Conservation (phyloP, 2,113 vertebrate species). For the Varanus komodoensis region DNA sequence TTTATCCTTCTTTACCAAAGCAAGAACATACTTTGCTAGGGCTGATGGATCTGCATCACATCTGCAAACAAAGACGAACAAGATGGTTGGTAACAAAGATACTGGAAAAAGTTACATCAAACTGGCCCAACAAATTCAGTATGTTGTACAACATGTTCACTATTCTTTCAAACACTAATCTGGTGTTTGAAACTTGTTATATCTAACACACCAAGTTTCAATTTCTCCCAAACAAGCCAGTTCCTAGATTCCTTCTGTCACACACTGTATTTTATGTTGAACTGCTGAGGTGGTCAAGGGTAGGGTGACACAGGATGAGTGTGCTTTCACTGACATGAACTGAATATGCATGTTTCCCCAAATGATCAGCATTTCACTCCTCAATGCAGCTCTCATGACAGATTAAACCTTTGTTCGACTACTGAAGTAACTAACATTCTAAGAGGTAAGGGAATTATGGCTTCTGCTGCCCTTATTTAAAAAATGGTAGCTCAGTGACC, state of each 20-base stretch:
- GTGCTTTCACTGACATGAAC: not conserved
- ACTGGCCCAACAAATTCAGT: not conserved
- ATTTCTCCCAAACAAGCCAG: not conserved
- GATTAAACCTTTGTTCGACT: not conserved
- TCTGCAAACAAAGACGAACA: conserved; percentile 72
- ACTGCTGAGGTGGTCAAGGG: not conserved
- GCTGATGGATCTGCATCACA: conserved; percentile 99
- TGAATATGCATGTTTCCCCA: not conserved
- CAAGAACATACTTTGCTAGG: conserved; percentile 97
- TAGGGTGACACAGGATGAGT: not conserved
- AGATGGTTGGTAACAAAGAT: not conserved
- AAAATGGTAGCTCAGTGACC: not conserved
- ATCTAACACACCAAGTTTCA: not conserved
- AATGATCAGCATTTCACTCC: not conserved
- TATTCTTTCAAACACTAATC: not conserved
- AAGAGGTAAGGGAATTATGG: not conserved
- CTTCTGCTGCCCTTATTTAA: not conserved
- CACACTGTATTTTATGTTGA: not conserved
- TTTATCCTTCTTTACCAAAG: conserved; percentile 99
- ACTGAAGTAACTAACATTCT: not conserved
- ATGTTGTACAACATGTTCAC: not conserved
- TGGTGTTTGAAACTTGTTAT: not conserved
- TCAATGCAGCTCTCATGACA: not conserved
- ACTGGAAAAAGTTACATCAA: not conserved
- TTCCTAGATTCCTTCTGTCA: not conserved